Evolutionary conservation across 2,888 invertebrate species (phyloP), one percentile per base, ranked within the genome.

Genomic region (Theristus sp.): DNA sequence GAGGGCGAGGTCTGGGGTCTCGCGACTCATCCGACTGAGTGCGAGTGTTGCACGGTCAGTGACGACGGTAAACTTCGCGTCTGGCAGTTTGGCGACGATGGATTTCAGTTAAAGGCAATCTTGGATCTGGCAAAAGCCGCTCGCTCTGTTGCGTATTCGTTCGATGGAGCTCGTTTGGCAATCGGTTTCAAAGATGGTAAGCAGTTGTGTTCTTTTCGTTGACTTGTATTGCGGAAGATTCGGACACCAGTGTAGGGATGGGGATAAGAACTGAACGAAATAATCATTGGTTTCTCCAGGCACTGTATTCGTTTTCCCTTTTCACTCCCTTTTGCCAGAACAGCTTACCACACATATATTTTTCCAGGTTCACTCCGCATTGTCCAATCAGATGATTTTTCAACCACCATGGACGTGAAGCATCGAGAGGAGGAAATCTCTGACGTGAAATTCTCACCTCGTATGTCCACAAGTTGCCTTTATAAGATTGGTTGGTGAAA

Each of bases 1-100:
- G 73, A 75, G 61, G 76, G 76, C 20, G 76, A 77, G 64, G 58
- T 78, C 1, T 76, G 76, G 76, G 77, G 77, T 30, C 65, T 77
- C 57, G 70, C 70, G 28, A 67, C 70, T 2, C 77, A 77, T 63
- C 77, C 77, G 0, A 61, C 61, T 24, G 68, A 72, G 62, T 64
- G 67, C 20, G 66, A 70, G 60, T 73, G 70, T 66, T 76, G 71
- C 52, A 76, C 76, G 20, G 74, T 73, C 49, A 74, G 75, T 60
- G 76, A 77, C 65, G 77, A 77, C 64, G 71, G 70, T 62, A 74
- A 73, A 2, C 66, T 77, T 24, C 64, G 76, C 20, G 62, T 76
- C 13, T 77, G 77, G 77, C 62, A 65, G 66, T 29, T 67, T 75
- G 69, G 56, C 75, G 53, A 73, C 69, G 64, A 17, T 6, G 38